These are phyloP conservation scores for Chouioia cunea DNA, from an alignment of 2,888 invertebrate genomes.

Conservation along the genomic window DNA sequence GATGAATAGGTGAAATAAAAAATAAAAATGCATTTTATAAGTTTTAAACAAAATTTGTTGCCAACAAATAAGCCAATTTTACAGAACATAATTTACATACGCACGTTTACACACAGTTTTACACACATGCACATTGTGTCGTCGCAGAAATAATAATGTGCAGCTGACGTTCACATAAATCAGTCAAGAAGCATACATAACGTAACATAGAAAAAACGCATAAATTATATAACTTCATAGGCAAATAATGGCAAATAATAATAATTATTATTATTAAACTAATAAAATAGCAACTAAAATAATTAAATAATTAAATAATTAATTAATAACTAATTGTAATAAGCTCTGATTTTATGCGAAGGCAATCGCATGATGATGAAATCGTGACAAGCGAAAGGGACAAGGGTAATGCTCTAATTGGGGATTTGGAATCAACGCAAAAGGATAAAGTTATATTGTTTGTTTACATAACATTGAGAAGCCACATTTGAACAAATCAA, in stretches of 20 bases:
- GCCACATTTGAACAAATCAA: slow-evolving; percentile 37
- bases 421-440: slow-evolving; percentile 18
- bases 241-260: slow-evolving; percentile 53
- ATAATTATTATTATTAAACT: slow-evolving; percentile 45
- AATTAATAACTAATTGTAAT: slow-evolving; percentile 41
- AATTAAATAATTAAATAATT: slow-evolving; percentile 38
- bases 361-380: slow-evolving; percentile 19
- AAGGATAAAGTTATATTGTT: slow-evolving; percentile 19
- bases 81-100: slow-evolving; percentile 57
- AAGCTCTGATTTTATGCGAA: slow-evolving; percentile 45
- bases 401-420: not conserved
- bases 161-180: slow-evolving; percentile 45
- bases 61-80: slow-evolving; percentile 62
- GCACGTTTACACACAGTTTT: slow-evolving; percentile 42
- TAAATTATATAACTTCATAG: slow-evolving; percentile 52
- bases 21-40: slow-evolving; percentile 43
- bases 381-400: slow-evolving; percentile 23
- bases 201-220: slow-evolving; percentile 52
- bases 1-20: slow-evolving; percentile 39
- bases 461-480: slow-evolving; percentile 42
- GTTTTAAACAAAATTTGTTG: slow-evolving; percentile 73
- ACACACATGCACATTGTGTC: slow-evolving; percentile 45
- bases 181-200: slow-evolving; percentile 48
- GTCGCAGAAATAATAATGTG: slow-evolving; percentile 50
- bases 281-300: slow-evolving; percentile 46